These are phyloP conservation scores for Antedon mediterranea DNA, from an alignment of 53 echinoderm and acorn worm genomes.

Conservation along the genomic window DNA sequence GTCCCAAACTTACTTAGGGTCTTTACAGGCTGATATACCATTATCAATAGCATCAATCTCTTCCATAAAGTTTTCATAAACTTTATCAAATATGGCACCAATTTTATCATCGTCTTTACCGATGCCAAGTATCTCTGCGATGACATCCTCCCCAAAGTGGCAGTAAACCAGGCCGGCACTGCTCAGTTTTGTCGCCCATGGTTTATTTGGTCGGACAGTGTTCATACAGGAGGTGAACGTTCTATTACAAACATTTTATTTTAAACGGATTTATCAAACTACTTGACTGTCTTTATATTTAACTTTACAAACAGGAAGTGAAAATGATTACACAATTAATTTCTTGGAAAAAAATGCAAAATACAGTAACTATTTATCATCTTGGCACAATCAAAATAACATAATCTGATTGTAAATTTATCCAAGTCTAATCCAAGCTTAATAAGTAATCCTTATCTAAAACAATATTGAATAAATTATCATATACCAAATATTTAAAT, in stretches of 20 bases:
- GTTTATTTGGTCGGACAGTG: constrained; percentile 35
- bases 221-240: constrained; percentile 78
- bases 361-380: no score
- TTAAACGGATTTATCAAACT: no score
- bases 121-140: constrained; percentile 21
- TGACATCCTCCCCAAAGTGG: constrained; percentile 58
- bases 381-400: no score
- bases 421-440: no score
- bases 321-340: no score
- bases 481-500: no score
- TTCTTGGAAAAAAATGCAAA: no score
- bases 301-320: no score
- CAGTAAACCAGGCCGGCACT: constrained; percentile 78
- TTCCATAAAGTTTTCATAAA: constrained; percentile 93
- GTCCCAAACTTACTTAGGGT: constrained; percentile 59
- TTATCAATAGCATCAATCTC: constrained; percentile 93
- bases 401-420: no score
- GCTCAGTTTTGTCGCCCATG: constrained; percentile 71
- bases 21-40: constrained; percentile 58
- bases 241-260: constrained; percentile 25
- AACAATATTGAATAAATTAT: no score
- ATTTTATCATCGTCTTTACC: constrained; percentile 22
- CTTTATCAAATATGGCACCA: constrained; percentile 54
- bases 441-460: no score
- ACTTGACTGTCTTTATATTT: no score